These are phyloP conservation scores for Enteromius paludinosus DNA, from an alignment of 2,797 vertebrate species.

Conservation along the genomic window DNA sequence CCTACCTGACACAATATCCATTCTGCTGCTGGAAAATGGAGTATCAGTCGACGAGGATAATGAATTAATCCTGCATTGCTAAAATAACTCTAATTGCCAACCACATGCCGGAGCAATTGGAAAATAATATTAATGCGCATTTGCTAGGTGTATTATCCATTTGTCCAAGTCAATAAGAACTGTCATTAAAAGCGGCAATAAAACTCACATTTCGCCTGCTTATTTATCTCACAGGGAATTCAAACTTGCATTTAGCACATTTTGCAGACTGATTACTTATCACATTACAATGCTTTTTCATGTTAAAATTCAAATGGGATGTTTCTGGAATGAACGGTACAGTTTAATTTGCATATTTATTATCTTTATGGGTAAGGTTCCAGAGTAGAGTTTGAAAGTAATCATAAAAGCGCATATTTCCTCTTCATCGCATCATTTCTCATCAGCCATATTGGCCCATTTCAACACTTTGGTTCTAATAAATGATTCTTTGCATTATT, in stretches of 20 bases:
- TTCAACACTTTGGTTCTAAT: conserved; percentile 46
- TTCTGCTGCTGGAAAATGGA: conserved; percentile 77
- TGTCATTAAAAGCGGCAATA: conserved; percentile 86
- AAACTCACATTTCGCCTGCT: conserved; percentile 73
- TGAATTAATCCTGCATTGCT: conserved; percentile 82
- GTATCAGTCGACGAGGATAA: conserved; percentile 85
- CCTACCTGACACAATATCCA: conserved; percentile 83
- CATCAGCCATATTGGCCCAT: conserved; percentile 55
- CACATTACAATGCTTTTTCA: conserved; percentile 79
- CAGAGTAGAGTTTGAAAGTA: conserved; percentile 79
- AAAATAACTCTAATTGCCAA: conserved; percentile 89
- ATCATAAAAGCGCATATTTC: conserved; percentile 79
- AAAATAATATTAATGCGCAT: conserved; percentile 90
- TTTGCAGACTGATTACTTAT: conserved; percentile 75
- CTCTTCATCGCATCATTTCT: conserved; percentile 70
- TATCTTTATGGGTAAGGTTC: conserved; percentile 78
- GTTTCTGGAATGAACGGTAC: conserved; percentile 79
- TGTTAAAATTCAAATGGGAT: conserved; percentile 82
- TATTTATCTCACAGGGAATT: conserved; percentile 82
- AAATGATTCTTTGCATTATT: conserved; percentile 35
- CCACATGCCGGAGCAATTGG: conserved; percentile 80
- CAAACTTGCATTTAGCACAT: conserved; percentile 76
- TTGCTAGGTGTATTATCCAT: conserved; percentile 84
- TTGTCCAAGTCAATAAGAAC: conserved; percentile 87
- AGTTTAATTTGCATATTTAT: conserved; percentile 86